Base-by-base conservation (phyloP, 1,140 invertebrate species). In the Trachelipus rathkii region DNA sequence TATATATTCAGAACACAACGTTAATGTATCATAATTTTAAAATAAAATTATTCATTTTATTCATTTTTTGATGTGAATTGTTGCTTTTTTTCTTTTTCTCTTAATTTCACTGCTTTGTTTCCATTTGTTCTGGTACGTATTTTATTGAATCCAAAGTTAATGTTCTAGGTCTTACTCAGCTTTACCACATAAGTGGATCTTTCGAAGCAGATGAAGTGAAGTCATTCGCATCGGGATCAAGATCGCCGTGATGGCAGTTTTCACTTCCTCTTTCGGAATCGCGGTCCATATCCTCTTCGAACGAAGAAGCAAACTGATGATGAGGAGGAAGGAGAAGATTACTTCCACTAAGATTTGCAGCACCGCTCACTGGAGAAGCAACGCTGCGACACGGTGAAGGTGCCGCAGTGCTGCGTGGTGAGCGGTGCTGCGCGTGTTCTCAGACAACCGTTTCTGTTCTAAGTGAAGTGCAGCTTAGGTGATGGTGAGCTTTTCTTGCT, bases 401-500 rank as follows among this genome's bases (percentile, higher is more conserved):
- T 60, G 50, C 50, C 50, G 73, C 73, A 44, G 73, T 60, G 33
- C 73, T 60, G 45, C 23, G 76, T 19, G 80, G 60, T 45, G 75
- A 74, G 60, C 74, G 77, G 76, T 81, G 80, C 78, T 78, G 80
- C 68, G 80, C 77, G 77, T 79, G 78, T 46, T 81, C 80, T 81
- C 80, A 81, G 77, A 78, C 80, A 45, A 81, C 80, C 23, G 77
- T 78, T 43, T 81, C 80, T 6, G 75, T 78, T 13, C 80, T 70
- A n/a, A 81, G 74, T 15, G 80, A 81, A 24, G 80, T 77, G 73
- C 78, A 77, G 75, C 80, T 81, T 46, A 81, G 69, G 73, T 81
- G 80, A 53, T 81, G 74, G 10, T 23, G 72, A 11, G 80, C 80
- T 70, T 81, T 76, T 24, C 80, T 75, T 45, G 80, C 75, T 72